Evolutionary conservation across 1,140 invertebrate species (phyloP).

Genomic region (Akabosia matsudoensis): DNA sequence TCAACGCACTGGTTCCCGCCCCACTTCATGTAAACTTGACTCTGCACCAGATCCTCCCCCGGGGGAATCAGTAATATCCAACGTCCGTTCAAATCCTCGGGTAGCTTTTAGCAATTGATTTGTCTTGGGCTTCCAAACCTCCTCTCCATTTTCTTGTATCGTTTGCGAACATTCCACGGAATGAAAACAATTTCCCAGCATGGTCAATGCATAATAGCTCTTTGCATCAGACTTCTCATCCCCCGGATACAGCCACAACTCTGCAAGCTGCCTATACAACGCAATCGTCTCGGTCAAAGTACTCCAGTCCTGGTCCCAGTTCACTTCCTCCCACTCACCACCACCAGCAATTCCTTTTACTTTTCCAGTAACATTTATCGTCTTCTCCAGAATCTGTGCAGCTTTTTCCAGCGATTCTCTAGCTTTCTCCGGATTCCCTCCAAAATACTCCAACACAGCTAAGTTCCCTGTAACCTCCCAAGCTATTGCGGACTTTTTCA

Average conservation of each 20-base stretch:
- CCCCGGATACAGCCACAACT: not conserved
- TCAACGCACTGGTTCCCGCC: slow-evolving; percentile 42
- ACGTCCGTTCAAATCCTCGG: slow-evolving; percentile 38
- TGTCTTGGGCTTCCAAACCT: slow-evolving; percentile 20
- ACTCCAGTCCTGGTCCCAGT: slow-evolving; percentile 34
- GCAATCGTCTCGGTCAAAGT: slow-evolving; percentile 26
- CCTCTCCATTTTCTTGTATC: not conserved
- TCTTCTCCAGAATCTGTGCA: too few species aligned
- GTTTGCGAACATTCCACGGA: not conserved
- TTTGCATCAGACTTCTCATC: not conserved
- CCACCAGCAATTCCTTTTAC: not conserved
- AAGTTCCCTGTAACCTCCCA: slow-evolving; percentile 40
- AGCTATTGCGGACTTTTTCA: slow-evolving; percentile 39
- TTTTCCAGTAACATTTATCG: slow-evolving; percentile 33
- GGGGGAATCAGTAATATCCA: not conserved
- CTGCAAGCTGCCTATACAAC: slow-evolving; percentile 37
- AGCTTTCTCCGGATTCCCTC: slow-evolving; percentile 33
- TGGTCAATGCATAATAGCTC: not conserved
- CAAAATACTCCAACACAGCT: slow-evolving; percentile 44
- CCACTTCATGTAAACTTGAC: slow-evolving; percentile 13
- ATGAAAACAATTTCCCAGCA: slow-evolving; percentile 37
- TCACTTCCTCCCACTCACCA: not conserved
- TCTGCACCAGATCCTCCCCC: not conserved
- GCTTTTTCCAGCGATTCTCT: slow-evolving; percentile 38
- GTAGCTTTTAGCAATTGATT: slow-evolving; percentile 39